Evolutionary conservation across 2,113 vertebrate genomes (phyloP).

Genomic region (Lagenorhynchus albirostris): DNA sequence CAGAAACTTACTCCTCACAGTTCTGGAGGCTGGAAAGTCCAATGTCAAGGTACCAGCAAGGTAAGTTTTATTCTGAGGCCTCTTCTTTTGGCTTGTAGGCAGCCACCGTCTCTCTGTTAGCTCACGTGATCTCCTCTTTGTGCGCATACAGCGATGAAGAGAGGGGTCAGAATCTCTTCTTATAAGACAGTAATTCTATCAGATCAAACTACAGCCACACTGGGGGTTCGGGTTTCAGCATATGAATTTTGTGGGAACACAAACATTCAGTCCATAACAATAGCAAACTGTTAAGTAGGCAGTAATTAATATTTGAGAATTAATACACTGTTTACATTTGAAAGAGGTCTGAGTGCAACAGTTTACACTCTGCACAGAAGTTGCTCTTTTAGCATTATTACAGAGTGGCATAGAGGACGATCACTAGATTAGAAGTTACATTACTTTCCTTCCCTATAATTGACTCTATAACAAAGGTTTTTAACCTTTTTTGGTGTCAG

Average conservation of each 20-base stretch:
- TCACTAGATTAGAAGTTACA: background rate
- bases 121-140: background rate
- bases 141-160: fast-evolving
- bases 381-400: background rate
- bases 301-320: background rate
- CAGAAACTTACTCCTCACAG: background rate
- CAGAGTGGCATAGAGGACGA: background rate
- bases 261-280: background rate
- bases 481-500: background rate
- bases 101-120: background rate
- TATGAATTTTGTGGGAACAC: background rate
- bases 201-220: background rate
- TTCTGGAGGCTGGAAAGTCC: background rate
- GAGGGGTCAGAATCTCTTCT: background rate
- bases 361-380: background rate
- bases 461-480: background rate
- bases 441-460: background rate
- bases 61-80: background rate
- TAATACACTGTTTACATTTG: background rate
- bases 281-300: background rate
- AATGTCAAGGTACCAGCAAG: background rate
- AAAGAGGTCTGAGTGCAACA: background rate
- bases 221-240: background rate
- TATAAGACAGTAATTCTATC: background rate
- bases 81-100: background rate